Conservation (phyloP, 2,797 vertebrate genomes). For the Distichodus sexfasciatus region DNA sequence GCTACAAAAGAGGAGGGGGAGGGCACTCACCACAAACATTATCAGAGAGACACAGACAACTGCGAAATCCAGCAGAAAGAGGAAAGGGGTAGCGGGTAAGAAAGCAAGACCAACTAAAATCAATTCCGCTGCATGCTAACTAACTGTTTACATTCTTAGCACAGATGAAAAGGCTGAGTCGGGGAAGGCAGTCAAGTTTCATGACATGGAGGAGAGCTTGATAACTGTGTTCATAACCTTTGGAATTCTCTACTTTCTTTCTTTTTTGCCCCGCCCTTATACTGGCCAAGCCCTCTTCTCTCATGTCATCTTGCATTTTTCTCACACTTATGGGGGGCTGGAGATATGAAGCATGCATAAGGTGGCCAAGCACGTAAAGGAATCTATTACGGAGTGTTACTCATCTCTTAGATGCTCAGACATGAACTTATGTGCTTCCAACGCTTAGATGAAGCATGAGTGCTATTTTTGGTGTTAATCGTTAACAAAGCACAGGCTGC, state of each 20-base stretch:
- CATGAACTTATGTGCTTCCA: neutral
- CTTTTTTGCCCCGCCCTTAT: neutral
- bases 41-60: conserved; percentile 18
- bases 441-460: neutral
- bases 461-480: conserved; percentile 51
- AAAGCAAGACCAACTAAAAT: conserved; percentile 44
- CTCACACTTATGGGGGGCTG: neutral
- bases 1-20: conserved; percentile 30
- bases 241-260: conserved; percentile 49
- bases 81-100: conserved; percentile 37
- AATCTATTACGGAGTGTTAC: neutral
- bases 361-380: neutral
- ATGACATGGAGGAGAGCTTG: conserved; percentile 51
- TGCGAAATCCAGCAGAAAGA: conserved; percentile 8
- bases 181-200: conserved; percentile 34
- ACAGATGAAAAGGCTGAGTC: conserved; percentile 57
- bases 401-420: neutral
- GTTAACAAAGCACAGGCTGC: conserved; percentile 51
- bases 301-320: neutral
- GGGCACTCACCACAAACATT: conserved; percentile 7
- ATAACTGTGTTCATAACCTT: conserved; percentile 50
- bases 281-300: conserved; percentile 12
- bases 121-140: conserved; percentile 47
- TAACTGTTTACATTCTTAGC: conserved; percentile 70
- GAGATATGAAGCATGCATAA: neutral